phyloP scores from a whole-genome alignment of 2,888 invertebrate species.

The Tromatobia lineatoria region DNA sequence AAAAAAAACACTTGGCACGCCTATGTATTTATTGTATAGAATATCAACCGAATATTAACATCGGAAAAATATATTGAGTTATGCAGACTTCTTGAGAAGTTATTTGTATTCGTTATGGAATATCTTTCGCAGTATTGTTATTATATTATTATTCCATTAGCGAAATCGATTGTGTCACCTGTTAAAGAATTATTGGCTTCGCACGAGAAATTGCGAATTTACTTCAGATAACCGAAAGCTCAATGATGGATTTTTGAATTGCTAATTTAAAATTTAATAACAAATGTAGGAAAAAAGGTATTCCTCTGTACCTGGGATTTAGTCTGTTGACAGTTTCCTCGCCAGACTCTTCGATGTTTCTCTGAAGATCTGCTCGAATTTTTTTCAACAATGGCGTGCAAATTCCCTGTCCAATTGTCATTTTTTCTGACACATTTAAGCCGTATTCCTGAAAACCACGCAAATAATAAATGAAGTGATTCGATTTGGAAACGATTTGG shows the following conservation, averaged over 20 bases:
- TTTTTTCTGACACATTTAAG: constrained; percentile 96
- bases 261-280: background rate
- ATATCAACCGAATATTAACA: too few species aligned
- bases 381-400: constrained; percentile 98
- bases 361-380: constrained; percentile 96
- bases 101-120: too few species aligned
- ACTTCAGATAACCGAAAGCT: too few species aligned
- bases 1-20: too few species aligned
- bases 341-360: constrained; percentile 95
- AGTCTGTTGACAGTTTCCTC: constrained; percentile 98
- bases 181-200: too few species aligned
- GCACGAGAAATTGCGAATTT: too few species aligned
- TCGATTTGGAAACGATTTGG: background rate
- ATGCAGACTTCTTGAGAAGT: too few species aligned
- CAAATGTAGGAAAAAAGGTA: background rate
- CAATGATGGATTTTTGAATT: background rate
- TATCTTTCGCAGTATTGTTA: too few species aligned
- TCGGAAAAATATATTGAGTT: too few species aligned
- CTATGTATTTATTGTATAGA: too few species aligned
- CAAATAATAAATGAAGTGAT: background rate
- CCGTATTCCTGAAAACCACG: constrained; percentile 94
- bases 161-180: too few species aligned
- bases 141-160: too few species aligned
- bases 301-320: constrained; percentile 91
- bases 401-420: constrained; percentile 98